Evolutionary conservation across 2,888 invertebrate species (phyloP), one percentile per base, ranked within the genome.

Genomic region (Sylvicola cinctus): DNA sequence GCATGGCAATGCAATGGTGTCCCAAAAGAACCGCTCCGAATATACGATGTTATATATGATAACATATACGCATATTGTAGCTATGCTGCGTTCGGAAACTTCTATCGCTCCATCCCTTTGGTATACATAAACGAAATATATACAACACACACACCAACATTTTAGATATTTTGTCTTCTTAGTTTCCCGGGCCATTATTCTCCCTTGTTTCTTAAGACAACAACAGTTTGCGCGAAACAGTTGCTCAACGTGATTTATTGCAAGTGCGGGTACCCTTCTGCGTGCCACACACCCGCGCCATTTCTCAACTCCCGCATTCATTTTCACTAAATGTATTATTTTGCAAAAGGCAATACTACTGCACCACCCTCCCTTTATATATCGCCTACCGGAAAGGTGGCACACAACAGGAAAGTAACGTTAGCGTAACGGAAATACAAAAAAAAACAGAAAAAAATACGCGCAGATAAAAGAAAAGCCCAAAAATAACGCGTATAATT

Each of bases 151-250:
- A n/a, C n/a, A n/a, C n/a, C n/a, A n/a, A n/a, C 20, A 8, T 20
- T 20, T 20, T 8, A 20, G 20, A 20, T 20, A 20, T 20, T 20
- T 20, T 20, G 20, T 20, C 20, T 20, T 20, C 20, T 20, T 20
- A 20, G 20, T 20, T 20, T 20, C 20, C 20, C 4, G 20, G 20
- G 20, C 20, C 20, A 20, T 20, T 20, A 20, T 20, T 20, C 20
- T 20, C 20, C 20, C 20, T 20, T 20, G 20, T 20, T 20, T 20
- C 20, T 20, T 20, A 20, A 20, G 20, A 20, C 20, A 41, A 42
- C 41, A 43, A 40, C 44, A 44, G 44, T 42, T 43, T 41, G 44
- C 44, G 44, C 43, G 44, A 44, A 43, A 44, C 42, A 44, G 41
- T 43, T 43, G 41, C 43, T 43, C 41, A 40, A 42, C 39, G 40